Percentiles rank a stretch among this genome's conserved stretches.
phyloP scores from a whole-genome alignment of 2,113 vertebrate species.

The Spheniscus mendiculus region DNA sequence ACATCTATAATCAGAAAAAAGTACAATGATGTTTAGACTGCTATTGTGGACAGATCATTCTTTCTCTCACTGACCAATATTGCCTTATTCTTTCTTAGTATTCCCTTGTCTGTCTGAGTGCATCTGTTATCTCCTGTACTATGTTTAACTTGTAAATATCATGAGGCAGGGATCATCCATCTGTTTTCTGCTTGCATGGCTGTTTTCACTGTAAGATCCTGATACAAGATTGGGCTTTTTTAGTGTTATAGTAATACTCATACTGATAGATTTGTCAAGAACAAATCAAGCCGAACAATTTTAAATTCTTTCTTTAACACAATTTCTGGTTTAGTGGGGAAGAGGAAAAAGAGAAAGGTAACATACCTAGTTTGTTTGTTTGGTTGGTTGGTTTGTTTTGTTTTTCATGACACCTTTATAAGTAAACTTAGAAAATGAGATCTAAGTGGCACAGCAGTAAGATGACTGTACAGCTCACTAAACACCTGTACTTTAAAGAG shows the following conservation, averaged over 20 bases:
- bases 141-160: background rate
- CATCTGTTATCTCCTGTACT: background rate
- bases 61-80: background rate
- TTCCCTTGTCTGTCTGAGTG: background rate
- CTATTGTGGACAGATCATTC: background rate
- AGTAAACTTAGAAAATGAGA: background rate
- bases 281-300: background rate
- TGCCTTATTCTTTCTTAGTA: background rate
- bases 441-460: background rate
- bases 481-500: background rate
- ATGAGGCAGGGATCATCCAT: background rate
- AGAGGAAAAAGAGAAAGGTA: background rate
- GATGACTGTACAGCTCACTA: background rate
- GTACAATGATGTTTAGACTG: background rate
- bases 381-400: background rate
- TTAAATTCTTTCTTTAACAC: background rate
- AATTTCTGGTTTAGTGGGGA: background rate
- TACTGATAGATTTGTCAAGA: background rate
- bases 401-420: background rate
- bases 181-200: background rate
- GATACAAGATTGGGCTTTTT: background rate
- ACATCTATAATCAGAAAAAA: background rate
- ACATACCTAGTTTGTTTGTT: too few species aligned
- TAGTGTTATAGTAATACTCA: background rate
- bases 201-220: background rate